Evolutionary conservation across 2,113 vertebrate species (phyloP), one percentile per base, ranked within the genome.

Genomic region (Dissostichus mawsoni): DNA sequence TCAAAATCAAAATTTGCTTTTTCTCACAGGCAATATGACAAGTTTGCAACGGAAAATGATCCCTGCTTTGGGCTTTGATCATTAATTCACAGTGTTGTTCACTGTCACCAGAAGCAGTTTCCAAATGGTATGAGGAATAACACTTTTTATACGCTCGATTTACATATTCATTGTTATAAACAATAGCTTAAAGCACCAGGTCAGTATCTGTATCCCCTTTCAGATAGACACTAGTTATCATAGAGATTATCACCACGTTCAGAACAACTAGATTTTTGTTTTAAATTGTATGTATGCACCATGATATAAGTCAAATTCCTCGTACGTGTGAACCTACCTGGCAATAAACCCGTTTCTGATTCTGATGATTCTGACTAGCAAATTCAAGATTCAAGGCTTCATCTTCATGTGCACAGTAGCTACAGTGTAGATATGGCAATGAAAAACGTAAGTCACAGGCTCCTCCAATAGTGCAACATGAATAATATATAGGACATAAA

Each of bases 21-120:
- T 83, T 69, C 78, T 79, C 44, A 25, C 62, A 86, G 78, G 69
- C 76, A 55, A 44, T 81, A 64, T 80, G 74, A 85, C 64, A 74
- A 44, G 76, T 63, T 81, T 67, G 50, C 29, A 45, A 33, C 29
- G 0, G 13, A 55, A 53, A 59, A 25, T 62, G 65, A 58, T 44
- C 50, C 5, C 52, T 65, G 23, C 20, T n/a, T 20, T 59, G 14
- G 55, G 52, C 80, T 87, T 87, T 87, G 82, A 70, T 70, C 2
- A 5, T 64, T 23, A 50, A 58, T 62, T 72, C 51, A 73, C 23
- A 69, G 51, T 17, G 50, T 4, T 29, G 44, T 70, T 78, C 33
- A 69, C 29, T 63, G 23, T 3, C 18, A 36, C 29, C 36, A 41
- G 36, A 8, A 41, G 33, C 48, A 33, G 58, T 70, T 69, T 69